Base-by-base conservation (phyloP, 2,797 vertebrate genomes). In the Alectoris magna region DNA sequence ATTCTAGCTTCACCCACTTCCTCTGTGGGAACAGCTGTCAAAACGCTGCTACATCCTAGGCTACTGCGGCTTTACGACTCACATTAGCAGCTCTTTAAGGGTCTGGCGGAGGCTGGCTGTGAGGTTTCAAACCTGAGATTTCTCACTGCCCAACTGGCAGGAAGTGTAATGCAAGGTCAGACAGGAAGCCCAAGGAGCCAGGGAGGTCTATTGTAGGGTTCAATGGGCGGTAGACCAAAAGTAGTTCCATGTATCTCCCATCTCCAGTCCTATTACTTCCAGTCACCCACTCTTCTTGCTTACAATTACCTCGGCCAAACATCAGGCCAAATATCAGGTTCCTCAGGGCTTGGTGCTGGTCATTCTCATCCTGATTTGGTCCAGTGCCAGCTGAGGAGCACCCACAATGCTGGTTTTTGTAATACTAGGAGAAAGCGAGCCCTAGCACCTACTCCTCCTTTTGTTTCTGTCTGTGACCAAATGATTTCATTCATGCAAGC, bases 21-120 rank as follows among this genome's bases (percentile, higher is more conserved):
- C 98, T 98, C 97, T 97, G 97, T 36, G 97, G 97, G 97, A 98
- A 98, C 98, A 99, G 98, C 98, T 99, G 98, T 98, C 96, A 98
- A 98, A 99, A 98, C 96, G 95, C 97, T 94, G 96, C 96, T 92
- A 96, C 97, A 98, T 98, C 98, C 98, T 96, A 96, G 89, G 83
- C 64, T 96, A 97, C 97, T 96, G 90, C 79, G 98, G 97, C 97
- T 97, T 97, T 97, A 97, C 96, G 90, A 91, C 97, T 97, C 97
- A 92, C 97, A 97, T 98, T 98, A 97, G 97, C 98, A 97, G 96
- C 92, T 97, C 94, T 64, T 95, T 60, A 68, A 90, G 95, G 92
- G 76, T 86, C 97, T 98, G 97, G 97, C 96, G 93, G 86, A 94
- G 94, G 93, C 90, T 97, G 97, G 97, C 91, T 95, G 88, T 69